phyloP scores from a whole-genome alignment of 2,113 vertebrate genomes.

The Heterotilapia buettikoferi region DNA sequence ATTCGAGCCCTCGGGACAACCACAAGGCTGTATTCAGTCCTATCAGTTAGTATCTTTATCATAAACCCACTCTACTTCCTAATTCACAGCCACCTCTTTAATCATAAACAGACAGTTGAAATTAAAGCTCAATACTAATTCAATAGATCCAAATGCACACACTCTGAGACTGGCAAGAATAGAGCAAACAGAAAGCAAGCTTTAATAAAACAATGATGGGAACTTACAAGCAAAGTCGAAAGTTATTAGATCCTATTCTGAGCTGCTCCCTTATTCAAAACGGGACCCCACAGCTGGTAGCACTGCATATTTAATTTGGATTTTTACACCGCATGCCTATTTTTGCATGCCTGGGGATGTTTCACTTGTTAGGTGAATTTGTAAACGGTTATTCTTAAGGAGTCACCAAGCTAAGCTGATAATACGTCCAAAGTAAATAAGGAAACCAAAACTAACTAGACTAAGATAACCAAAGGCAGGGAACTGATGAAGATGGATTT shows the following conservation, averaged over 20 bases:
- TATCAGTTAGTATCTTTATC: background rate
- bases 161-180: background rate
- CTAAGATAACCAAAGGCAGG: background rate
- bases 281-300: background rate
- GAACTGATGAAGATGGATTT: background rate
- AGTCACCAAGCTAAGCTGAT: background rate
- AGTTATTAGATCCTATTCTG: background rate
- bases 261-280: background rate
- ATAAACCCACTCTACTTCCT: background rate
- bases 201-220: background rate
- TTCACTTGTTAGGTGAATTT: background rate
- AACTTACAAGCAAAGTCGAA: background rate
- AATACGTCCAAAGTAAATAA: background rate
- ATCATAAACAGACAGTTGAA: background rate
- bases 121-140: background rate
- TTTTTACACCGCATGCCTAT: background rate
- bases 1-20: background rate
- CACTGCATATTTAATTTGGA: background rate
- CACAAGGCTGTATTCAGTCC: background rate
- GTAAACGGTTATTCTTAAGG: background rate
- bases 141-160: background rate
- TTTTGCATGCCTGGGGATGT: background rate
- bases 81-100: background rate
- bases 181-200: background rate
- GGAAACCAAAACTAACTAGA: background rate